These are phyloP conservation scores for Platynereis dumerilii DNA, from an alignment of 2,888 invertebrate genomes.

Conservation along the genomic window DNA sequence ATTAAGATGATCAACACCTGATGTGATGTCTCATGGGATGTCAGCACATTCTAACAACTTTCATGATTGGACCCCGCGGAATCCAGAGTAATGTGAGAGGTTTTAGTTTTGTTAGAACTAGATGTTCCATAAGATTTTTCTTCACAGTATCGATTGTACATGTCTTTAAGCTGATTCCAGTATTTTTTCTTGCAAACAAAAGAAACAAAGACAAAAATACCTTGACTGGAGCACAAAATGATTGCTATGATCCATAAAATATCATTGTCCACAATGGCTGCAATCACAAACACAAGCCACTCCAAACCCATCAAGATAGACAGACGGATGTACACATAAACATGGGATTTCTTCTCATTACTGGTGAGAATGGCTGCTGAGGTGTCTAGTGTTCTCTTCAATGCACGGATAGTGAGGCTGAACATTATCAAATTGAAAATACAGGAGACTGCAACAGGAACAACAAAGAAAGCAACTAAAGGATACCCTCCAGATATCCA, in stretches of 20 bases:
- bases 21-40: too few species aligned
- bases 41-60: too few species aligned
- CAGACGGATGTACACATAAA: neutral
- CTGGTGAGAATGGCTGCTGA: neutral
- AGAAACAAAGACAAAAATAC: neutral
- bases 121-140: too few species aligned
- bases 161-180: too few species aligned
- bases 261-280: neutral
- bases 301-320: conserved; percentile 2
- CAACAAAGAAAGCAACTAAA: neutral
- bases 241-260: neutral
- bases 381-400: neutral
- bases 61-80: too few species aligned
- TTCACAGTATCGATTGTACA: too few species aligned
- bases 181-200: neutral
- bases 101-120: too few species aligned
- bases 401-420: neutral
- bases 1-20: too few species aligned
- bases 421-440: neutral
- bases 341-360: neutral
- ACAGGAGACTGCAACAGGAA: neutral
- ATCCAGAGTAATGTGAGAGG: too few species aligned
- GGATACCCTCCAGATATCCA: neutral
- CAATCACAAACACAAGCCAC: neutral
- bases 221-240: conserved; percentile 3